Evolutionary conservation across 2,113 vertebrate genomes (phyloP).

Genomic region (Ibidorhyncha struthersii): DNA sequence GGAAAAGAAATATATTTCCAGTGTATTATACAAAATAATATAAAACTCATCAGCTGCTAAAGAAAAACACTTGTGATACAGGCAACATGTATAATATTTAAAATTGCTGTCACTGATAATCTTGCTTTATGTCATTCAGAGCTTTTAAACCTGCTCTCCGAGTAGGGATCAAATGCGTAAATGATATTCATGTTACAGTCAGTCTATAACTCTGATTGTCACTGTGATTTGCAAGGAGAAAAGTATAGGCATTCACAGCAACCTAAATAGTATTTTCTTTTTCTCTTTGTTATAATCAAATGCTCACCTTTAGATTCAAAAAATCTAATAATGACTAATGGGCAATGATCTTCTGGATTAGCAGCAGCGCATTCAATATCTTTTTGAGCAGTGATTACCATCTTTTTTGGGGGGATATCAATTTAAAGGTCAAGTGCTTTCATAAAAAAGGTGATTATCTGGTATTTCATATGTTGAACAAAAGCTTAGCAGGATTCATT

Average conservation of each 20-base stretch:
- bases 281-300: constrained; percentile 27
- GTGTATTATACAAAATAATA: background rate
- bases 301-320: constrained; percentile 10
- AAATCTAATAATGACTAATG: constrained; percentile 57
- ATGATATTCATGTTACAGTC: constrained; percentile 48
- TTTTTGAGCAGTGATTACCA: constrained; percentile 70
- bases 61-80: background rate
- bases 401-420: constrained; percentile 65
- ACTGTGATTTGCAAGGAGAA: constrained; percentile 2
- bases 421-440: constrained; percentile 80
- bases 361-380: constrained; percentile 52
- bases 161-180: constrained; percentile 2
- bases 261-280: constrained; percentile 33
- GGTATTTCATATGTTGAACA: constrained; percentile 73
- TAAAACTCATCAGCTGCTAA: background rate
- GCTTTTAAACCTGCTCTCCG: background rate
- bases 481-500: constrained; percentile 72
- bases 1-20: background rate
- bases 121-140: constrained; percentile 32
- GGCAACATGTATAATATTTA: constrained; percentile 31
- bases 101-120: constrained; percentile 38
- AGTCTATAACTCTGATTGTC: constrained; percentile 40
- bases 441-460: constrained; percentile 76
- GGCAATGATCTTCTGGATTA: constrained; percentile 51
- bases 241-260: constrained; percentile 34